These are phyloP conservation scores for Bothrops alternatus DNA, from an alignment of 2,797 vertebrate species.

Conservation along the genomic window DNA sequence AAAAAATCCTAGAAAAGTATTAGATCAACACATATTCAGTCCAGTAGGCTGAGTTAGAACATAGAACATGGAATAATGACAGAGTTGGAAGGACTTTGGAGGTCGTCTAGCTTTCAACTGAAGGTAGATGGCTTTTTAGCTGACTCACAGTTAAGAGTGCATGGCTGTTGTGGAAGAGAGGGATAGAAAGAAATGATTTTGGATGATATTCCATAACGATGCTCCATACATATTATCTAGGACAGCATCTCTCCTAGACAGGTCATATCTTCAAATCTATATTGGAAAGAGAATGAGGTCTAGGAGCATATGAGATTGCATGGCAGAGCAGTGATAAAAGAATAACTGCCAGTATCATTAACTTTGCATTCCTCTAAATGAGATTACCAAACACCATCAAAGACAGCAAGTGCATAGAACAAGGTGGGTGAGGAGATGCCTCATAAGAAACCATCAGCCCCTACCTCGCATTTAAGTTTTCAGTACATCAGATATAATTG, in stretches of 20 bases:
- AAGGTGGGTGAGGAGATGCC: neutral
- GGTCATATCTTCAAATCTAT: neutral
- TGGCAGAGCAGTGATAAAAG: neutral
- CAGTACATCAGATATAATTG: conserved; percentile 50
- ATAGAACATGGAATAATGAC: neutral
- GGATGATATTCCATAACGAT: neutral
- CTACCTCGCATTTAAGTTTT: too few relatives aligned
- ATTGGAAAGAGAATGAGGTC: neutral
- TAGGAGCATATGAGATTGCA: neutral
- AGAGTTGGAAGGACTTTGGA: neutral
- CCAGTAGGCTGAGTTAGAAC: neutral
- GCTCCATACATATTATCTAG: neutral
- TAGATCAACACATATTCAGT: neutral
- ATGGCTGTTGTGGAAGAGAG: neutral
- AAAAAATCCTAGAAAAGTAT: neutral
- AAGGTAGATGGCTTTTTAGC: neutral
- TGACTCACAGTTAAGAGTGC: neutral
- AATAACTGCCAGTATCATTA: neutral
- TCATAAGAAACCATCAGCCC: neutral
- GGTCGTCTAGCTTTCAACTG: neutral
- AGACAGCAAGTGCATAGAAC: neutral
- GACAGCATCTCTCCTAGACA: neutral
- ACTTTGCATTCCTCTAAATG: neutral
- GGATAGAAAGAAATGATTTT: neutral
- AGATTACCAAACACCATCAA: neutral